phyloP scores from a whole-genome alignment of 2,113 vertebrate species.

The Calypte anna region DNA sequence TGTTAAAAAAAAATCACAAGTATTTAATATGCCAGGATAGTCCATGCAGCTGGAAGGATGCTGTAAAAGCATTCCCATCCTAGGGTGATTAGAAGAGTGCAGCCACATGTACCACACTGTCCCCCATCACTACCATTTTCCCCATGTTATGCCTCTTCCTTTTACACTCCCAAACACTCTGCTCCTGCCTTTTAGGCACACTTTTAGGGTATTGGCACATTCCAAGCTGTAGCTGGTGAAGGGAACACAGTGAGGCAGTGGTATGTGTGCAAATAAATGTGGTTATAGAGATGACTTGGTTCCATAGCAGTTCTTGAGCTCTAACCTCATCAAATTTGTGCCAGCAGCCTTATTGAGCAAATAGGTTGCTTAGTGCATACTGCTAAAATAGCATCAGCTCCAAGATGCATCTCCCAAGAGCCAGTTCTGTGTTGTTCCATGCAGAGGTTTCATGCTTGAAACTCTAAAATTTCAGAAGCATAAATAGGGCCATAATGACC shows the following conservation, averaged over 20 bases:
- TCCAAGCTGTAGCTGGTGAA: slow-evolving; percentile 8
- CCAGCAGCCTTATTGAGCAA: neutral
- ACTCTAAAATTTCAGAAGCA: neutral
- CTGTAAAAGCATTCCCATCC: neutral
- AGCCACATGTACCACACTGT: neutral
- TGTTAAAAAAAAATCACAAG: neutral
- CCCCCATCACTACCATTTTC: neutral
- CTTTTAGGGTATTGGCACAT: neutral
- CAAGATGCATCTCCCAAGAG: neutral
- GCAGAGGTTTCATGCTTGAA: neutral
- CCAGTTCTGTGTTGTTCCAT: neutral
- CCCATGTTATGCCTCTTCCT: rapidly evolving
- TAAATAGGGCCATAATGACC: neutral
- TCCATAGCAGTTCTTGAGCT: neutral
- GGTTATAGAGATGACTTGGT: slow-evolving; percentile 48
- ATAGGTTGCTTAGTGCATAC: neutral
- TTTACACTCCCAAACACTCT: neutral
- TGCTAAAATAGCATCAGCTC: neutral
- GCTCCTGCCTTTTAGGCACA: neutral
- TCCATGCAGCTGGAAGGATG: neutral
- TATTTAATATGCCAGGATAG: neutral
- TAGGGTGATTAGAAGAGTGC: rapidly evolving
- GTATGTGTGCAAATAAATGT: slow-evolving; percentile 44
- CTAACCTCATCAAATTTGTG: neutral
- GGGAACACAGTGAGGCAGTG: neutral